These are phyloP conservation scores for Drosophila quadrilineata DNA, from an alignment of 1,140 invertebrate species.

Conservation along the genomic window DNA sequence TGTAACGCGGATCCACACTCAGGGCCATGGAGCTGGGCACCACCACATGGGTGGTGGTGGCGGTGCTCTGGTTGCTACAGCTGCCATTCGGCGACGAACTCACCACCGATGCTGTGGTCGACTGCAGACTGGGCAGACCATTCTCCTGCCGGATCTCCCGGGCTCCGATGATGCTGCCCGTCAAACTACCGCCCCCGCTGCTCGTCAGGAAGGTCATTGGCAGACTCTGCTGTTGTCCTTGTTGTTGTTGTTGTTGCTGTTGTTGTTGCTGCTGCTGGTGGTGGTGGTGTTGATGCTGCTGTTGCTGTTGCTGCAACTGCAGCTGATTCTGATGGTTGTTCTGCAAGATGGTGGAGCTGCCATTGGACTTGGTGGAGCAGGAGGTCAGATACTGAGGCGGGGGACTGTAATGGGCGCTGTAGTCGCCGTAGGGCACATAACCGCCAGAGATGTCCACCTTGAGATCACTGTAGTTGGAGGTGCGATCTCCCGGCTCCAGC, in stretches of 20 bases:
- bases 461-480: slow-evolving; percentile 95
- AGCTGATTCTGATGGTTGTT: slow-evolving; percentile 78
- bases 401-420: slow-evolving; percentile 89
- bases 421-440: slow-evolving; percentile 94
- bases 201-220: slow-evolving; percentile 77
- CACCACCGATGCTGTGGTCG: slow-evolving; percentile 77
- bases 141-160: slow-evolving; percentile 77
- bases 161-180: slow-evolving; percentile 75
- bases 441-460: slow-evolving; percentile 94
- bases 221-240: slow-evolving; percentile 35
- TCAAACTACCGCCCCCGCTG: slow-evolving; percentile 72
- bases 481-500: slow-evolving; percentile 88
- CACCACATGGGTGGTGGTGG: slow-evolving; percentile 68
- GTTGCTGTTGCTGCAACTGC: slow-evolving; percentile 70
- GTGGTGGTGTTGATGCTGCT: slow-evolving; percentile 59
- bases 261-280: slow-evolving; percentile 44
- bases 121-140: slow-evolving; percentile 73
- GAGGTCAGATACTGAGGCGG: slow-evolving; percentile 83
- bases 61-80: slow-evolving; percentile 75
- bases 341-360: slow-evolving; percentile 73
- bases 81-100: slow-evolving; percentile 80
- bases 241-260: slow-evolving; percentile 39
- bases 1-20: slow-evolving; percentile 92
- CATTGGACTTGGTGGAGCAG: slow-evolving; percentile 76
- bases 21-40: slow-evolving; percentile 69